Evolutionary conservation across 1,140 invertebrate genomes (phyloP), one percentile per base, ranked within the genome.

Genomic region (Mycetomoellerius zeteki): DNA sequence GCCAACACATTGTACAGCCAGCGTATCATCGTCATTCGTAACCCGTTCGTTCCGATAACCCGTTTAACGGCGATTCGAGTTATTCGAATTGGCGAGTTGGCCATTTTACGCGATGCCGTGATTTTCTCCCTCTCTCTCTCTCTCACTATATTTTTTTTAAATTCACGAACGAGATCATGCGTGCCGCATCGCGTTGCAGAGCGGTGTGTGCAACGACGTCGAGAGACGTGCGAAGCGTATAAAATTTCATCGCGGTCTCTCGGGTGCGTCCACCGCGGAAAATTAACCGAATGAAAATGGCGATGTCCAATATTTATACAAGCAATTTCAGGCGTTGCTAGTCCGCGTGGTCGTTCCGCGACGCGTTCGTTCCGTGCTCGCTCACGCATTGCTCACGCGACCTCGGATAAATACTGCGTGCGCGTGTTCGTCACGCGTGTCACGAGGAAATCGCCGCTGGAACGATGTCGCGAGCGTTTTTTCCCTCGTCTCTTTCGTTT

Each of bases 241-340:
- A 92, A 93, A 93, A 93, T 92, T 93, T 90, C 89, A 91, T 91
- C 89, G 87, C 78, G 88, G 75, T 60, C 33, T 85, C 72, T 80
- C 86, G 21, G 60, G 50, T 50, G 73, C 84, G 81, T 90, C 75
- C 89, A 84, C 86, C 87, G 90, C 88, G 89, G 88, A 93, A 94
- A 94, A 94, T 94, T 94, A 94, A 93, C 92, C 91, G 92, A 89
- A 86, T 89, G 89, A 93, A 92, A 91, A 93, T 90, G 86, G 88
- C 92, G 67, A 89, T 81, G 86, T 92, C 89, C 89, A 93, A 94
- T 94, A 94, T 94, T 94, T 94, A 94, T 94, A 94, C 92, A 91
- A 92, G 91, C 93, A 93, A 93, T 94, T 94, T 93, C 93, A 89
- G 89, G 64, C 88, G 88, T 90, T 76, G 81, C 77, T 65, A 76